phyloP scores from a whole-genome alignment of 2,888 invertebrate species.

The Ennomos fuscantarius region DNA sequence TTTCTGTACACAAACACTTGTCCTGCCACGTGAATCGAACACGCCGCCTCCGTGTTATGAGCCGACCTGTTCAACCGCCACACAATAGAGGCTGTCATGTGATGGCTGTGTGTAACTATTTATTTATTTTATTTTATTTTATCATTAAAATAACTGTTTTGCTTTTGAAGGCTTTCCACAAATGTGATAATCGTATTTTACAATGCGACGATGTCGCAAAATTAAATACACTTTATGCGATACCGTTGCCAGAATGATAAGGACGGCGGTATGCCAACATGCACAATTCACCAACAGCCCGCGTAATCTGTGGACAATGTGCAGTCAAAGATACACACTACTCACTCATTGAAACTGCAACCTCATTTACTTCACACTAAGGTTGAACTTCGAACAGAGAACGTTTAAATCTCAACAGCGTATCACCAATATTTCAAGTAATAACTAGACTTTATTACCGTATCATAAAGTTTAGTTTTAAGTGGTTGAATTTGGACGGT shows the following conservation, averaged over 20 bases:
- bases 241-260: slow-evolving; percentile 33
- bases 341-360: slow-evolving; percentile 13
- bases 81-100: no score
- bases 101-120: no score
- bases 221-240: slow-evolving; percentile 26
- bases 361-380: slow-evolving; percentile 17
- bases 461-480: slow-evolving; percentile 27
- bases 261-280: slow-evolving; percentile 36
- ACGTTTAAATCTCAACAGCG: slow-evolving; percentile 15
- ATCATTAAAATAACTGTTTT: no score
- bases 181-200: no score
- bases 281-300: slow-evolving; percentile 39
- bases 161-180: no score
- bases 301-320: slow-evolving; percentile 40
- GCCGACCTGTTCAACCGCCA: no score
- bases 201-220: slow-evolving; percentile 15
- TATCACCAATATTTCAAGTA: slow-evolving; percentile 8
- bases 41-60: no score
- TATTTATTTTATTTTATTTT: no score
- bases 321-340: slow-evolving; percentile 28
- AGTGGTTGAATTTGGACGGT: slow-evolving; percentile 21
- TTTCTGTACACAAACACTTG: no score
- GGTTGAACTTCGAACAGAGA: slow-evolving; percentile 22
- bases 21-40: no score
- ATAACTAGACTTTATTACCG: slow-evolving; percentile 19